These are phyloP conservation scores for Uloborus plumipes DNA, from an alignment of 2,888 invertebrate species.

Conservation along the genomic window DNA sequence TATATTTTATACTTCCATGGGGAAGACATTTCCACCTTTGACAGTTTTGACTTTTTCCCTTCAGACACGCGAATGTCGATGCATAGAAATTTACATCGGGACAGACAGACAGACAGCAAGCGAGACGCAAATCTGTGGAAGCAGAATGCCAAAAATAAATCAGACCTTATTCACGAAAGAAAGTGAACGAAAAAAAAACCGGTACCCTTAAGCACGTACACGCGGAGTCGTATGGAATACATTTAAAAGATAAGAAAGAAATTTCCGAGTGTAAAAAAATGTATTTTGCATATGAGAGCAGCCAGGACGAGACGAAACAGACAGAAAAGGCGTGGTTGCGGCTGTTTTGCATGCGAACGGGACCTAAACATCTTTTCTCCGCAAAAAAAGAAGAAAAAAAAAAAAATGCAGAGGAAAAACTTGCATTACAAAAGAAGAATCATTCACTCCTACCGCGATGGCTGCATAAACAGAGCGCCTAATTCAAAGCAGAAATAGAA, in stretches of 20 bases:
- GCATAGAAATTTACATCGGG: constrained; percentile 39
- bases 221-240: constrained; percentile 13
- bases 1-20: too few relatives aligned
- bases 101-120: constrained; percentile 7
- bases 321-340: constrained; percentile 40
- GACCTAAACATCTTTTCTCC: constrained; percentile 17
- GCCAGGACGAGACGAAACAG: constrained; percentile 27
- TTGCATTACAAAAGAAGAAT: constrained; percentile 24
- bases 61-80: constrained; percentile 7
- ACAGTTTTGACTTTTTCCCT: constrained; percentile 13
- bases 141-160: constrained; percentile 28
- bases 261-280: constrained; percentile 19
- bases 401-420: constrained; percentile 15
- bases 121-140: constrained; percentile 2
- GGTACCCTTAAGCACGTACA: constrained; percentile 43
- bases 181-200: constrained; percentile 33
- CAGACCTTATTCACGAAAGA: constrained; percentile 33
- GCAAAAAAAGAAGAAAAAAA: constrained; percentile 22
- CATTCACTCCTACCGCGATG: constrained; percentile 41
- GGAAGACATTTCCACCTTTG: not conserved
- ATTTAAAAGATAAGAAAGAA: constrained; percentile 12
- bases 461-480: constrained; percentile 57
- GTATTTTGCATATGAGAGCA: constrained; percentile 57
- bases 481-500: constrained; percentile 41
- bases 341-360: constrained; percentile 57